These are phyloP conservation scores for Morinoia aosen DNA, from an alignment of 2,888 invertebrate species.

Conservation along the genomic window DNA sequence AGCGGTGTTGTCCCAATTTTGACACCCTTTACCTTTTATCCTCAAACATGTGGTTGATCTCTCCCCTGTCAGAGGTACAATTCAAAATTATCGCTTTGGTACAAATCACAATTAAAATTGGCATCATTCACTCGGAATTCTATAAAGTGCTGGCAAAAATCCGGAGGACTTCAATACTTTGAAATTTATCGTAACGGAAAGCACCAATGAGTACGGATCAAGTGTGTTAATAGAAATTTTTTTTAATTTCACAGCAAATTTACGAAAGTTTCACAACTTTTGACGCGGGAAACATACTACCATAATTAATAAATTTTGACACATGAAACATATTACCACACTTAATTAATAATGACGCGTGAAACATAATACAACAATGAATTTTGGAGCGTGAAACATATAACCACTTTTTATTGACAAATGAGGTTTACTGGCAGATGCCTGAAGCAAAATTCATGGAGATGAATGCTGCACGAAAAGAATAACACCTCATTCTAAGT, in stretches of 20 bases:
- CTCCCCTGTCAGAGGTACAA: slow-evolving; percentile 41
- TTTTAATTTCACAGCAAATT: too few relatives aligned
- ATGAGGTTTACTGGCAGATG: not conserved
- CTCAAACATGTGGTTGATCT: slow-evolving; percentile 52
- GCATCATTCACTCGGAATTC: not conserved
- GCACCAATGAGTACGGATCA: too few relatives aligned
- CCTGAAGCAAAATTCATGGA: not conserved
- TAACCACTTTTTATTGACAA: too few relatives aligned
- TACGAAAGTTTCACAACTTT: not conserved
- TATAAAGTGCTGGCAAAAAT: not conserved
- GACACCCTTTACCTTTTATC: slow-evolving; percentile 52
- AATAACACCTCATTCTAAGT: not conserved
- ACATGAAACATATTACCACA: not conserved
- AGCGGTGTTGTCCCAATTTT: not conserved
- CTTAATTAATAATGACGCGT: not conserved
- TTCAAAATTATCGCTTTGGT: not conserved
- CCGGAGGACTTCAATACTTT: not conserved
- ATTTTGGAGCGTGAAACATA: too few relatives aligned
- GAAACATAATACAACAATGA: not conserved
- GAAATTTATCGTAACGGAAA: not conserved
- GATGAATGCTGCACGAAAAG: not conserved
- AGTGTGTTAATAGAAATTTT: too few relatives aligned
- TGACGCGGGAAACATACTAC: not conserved
- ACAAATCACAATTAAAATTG: not conserved
- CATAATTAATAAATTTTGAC: not conserved